Percentiles rank a stretch among this genome's conserved stretches.
Conservation (phyloP, 2,888 invertebrate genomes). For the Luperina nickerlii region DNA sequence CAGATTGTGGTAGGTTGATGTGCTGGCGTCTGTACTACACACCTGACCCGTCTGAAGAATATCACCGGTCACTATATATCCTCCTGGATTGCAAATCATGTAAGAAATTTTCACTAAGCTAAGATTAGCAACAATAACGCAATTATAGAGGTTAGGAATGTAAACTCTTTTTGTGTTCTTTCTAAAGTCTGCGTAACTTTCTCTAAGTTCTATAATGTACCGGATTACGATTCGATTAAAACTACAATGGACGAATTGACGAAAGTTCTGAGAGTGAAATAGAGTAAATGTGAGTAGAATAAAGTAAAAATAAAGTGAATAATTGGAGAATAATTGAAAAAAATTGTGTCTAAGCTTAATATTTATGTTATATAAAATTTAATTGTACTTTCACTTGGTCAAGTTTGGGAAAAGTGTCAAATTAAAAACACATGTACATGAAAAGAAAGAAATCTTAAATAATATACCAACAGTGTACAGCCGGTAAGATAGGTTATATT, state of each 20-base stretch:
- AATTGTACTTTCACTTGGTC: constrained; percentile 39
- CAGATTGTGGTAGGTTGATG: no score
- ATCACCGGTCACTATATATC: background rate
- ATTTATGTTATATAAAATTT: constrained; percentile 3
- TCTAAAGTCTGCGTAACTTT: constrained; percentile 48
- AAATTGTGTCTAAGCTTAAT: background rate
- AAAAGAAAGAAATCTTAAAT: background rate
- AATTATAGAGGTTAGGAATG: background rate
- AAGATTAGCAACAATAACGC: background rate
- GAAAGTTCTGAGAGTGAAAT: constrained; percentile 44
- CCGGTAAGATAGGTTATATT: background rate
- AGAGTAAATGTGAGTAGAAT: constrained; percentile 36
- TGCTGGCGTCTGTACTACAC: no score
- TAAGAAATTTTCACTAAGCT: background rate
- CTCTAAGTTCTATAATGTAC: constrained; percentile 51
- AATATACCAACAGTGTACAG: background rate
- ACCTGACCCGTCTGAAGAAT: background rate
- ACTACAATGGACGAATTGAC: constrained; percentile 43
- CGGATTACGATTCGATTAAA: constrained; percentile 60
- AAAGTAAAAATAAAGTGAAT: constrained; percentile 30
- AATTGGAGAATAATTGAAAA: constrained; percentile 12
- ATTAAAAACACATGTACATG: constrained; percentile 5
- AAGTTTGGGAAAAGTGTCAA: constrained; percentile 14
- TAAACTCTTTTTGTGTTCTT: constrained; percentile 28
- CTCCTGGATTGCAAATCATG: background rate